Evolutionary conservation across 2,797 vertebrate species (phyloP), one percentile per base, ranked within the genome.

Genomic region (Lacerta viridis): DNA sequence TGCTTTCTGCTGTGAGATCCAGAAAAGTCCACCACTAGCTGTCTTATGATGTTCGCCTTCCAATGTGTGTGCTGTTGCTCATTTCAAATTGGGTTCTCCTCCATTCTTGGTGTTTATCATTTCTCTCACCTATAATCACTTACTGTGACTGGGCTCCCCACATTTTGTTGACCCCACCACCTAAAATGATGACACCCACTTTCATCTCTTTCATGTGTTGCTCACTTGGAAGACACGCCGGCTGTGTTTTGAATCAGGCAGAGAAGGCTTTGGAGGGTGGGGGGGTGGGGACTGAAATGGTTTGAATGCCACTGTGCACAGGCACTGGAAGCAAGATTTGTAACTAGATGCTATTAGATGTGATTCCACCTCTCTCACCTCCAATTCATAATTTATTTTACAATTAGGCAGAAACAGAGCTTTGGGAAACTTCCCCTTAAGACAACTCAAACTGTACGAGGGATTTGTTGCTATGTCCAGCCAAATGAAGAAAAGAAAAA

Each of bases 331-430:
- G 23, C 83, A 85, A 88, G 83, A 82, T 81, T 81, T 83, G 68
- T 90, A 92, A 91, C 72, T 17, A 88, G 84, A 86, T 88, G 74
- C 80, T 61, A 33, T 29, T 89, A 68, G 79, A 92, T 85, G 36
- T 18, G 78, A 91, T 78, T 78, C 64, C 90, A 79, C 8, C 89
- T 90, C 64, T 95, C 87, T 92, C 91, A 80, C 27, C 64, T 87
- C 41, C 84, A 90, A 71, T 89, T 89, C 68, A 69, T 89, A 86
- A 85, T 89, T 93, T 85, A 89, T 91, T 92, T 92, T 91, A 89
- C 75, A 87, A 72, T 76, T 90, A 87, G 10, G 79, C 33, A 74
- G 11, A 86, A 79, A 8, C 3, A 89, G 36, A 90, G 88, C 74
- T 92, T 55, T 84, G 46, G 71, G 92, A 93, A 86, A 84, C 7